Evolutionary conservation across 2,888 invertebrate genomes (phyloP).

Genomic region (Eupithecia abbreviata): DNA sequence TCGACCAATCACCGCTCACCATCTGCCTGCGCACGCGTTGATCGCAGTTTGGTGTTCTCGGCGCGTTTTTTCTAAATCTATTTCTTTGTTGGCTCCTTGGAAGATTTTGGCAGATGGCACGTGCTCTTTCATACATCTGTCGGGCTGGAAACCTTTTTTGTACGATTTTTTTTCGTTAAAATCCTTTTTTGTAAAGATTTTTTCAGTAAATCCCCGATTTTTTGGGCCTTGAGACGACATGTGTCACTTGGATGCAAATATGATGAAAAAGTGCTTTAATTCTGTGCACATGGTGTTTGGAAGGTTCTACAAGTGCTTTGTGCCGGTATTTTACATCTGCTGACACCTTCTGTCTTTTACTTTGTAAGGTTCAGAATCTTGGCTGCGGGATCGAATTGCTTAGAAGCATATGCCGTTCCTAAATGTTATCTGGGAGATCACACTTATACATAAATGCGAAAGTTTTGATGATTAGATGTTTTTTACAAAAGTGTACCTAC

Average conservation of each 20-base stretch:
- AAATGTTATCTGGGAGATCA: neutral
- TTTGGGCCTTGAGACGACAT: constrained; percentile 62
- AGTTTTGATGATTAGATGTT: too few species aligned
- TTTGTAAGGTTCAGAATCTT: constrained; percentile 15
- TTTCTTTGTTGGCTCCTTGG: constrained; percentile 68
- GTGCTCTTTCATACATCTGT: constrained; percentile 81
- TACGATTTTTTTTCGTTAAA: constrained; percentile 59
- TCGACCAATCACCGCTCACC: constrained; percentile 74
- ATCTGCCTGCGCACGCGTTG: constrained; percentile 79
- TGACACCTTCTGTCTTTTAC: constrained; percentile 55
- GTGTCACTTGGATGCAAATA: constrained; percentile 82
- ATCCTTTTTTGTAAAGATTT: constrained; percentile 68
- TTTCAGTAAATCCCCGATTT: constrained; percentile 59
- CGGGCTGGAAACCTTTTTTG: constrained; percentile 66
- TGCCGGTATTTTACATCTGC: constrained; percentile 70
- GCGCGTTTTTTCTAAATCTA: constrained; percentile 64
- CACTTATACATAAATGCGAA: too few species aligned
- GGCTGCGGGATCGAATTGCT: neutral
- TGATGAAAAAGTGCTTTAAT: constrained; percentile 73
- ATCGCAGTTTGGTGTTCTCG: constrained; percentile 54
- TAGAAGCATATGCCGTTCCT: neutral
- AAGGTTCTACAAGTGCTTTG: constrained; percentile 79
- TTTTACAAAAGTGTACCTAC: too few species aligned
- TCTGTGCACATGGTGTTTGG: constrained; percentile 75
- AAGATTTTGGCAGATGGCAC: constrained; percentile 83